Evolutionary conservation across 2,113 vertebrate species (phyloP).

Genomic region (Opisthocomus hoazin): DNA sequence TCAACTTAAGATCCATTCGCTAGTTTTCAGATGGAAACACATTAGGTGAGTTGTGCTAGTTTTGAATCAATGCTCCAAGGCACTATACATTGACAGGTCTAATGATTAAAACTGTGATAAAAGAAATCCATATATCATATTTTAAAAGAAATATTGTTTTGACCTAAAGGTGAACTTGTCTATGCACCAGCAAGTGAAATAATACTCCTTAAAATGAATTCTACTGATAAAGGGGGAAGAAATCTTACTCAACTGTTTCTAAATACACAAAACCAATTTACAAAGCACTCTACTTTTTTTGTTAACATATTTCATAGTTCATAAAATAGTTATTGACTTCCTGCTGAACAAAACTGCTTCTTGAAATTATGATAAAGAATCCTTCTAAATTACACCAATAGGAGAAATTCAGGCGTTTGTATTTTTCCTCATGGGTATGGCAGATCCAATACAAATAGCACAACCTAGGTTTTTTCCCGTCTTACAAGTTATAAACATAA

Average conservation of each 20-base stretch:
- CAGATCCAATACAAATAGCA: not conserved
- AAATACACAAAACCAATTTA: not conserved
- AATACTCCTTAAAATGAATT: not conserved
- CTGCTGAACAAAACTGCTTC: not conserved
- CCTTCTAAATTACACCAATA: not conserved
- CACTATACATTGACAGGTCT: not conserved
- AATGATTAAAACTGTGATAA: not conserved
- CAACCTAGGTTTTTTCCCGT: not conserved
- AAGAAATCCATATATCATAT: not conserved
- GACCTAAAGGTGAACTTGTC: not conserved
- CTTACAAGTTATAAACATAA: not conserved
- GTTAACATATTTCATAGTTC: not conserved
- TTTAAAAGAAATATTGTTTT: not conserved
- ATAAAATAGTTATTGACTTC: not conserved
- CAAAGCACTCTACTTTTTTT: not conserved
- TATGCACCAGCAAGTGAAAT: not conserved
- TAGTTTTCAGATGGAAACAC: not conserved
- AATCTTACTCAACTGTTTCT: not conserved
- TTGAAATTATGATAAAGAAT: not conserved
- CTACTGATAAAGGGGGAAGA: not conserved
- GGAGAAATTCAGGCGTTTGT: not conserved
- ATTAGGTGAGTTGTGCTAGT: not conserved
- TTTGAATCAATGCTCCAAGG: not conserved
- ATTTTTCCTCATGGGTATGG: not conserved
- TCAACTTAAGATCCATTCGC: not conserved